Evolutionary conservation across 2,888 invertebrate genomes (phyloP).

Genomic region (Chaetogeoica ovagalla): DNA sequence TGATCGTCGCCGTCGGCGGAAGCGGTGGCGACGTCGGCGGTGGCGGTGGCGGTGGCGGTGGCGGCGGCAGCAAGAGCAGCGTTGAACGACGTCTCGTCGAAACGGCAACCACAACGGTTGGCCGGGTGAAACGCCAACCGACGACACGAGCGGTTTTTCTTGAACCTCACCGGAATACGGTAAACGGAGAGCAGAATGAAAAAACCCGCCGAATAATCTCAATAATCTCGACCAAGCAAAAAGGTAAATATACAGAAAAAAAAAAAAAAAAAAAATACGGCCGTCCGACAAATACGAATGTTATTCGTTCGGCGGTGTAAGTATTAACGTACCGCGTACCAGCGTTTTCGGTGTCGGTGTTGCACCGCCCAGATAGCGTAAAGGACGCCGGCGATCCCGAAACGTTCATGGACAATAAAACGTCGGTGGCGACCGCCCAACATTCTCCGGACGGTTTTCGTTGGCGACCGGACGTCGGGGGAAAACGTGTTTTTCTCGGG

Average conservation of each 20-base stretch:
- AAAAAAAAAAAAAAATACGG: conserved; percentile 20
- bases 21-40: background rate
- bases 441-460: background rate
- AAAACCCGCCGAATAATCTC: conserved; percentile 34
- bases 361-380: conserved; percentile 32
- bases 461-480: background rate
- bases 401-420: conserved; percentile 23
- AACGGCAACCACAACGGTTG: background rate
- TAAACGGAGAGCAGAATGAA: conserved; percentile 6
- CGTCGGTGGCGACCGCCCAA: background rate
- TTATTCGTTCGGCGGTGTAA: conserved; percentile 30
- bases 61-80: background rate
- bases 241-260: conserved; percentile 52
- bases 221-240: conserved; percentile 27
- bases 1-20: background rate
- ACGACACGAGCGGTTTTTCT: background rate
- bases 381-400: conserved; percentile 25
- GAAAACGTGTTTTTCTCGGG: too few relatives aligned
- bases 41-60: background rate
- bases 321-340: conserved; percentile 16
- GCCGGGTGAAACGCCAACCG: background rate
- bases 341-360: conserved; percentile 16
- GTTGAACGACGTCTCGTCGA: background rate
- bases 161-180: background rate
- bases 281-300: conserved; percentile 21